Conservation (phyloP, 2,113 vertebrate species). For the Pedetes capensis region DNA sequence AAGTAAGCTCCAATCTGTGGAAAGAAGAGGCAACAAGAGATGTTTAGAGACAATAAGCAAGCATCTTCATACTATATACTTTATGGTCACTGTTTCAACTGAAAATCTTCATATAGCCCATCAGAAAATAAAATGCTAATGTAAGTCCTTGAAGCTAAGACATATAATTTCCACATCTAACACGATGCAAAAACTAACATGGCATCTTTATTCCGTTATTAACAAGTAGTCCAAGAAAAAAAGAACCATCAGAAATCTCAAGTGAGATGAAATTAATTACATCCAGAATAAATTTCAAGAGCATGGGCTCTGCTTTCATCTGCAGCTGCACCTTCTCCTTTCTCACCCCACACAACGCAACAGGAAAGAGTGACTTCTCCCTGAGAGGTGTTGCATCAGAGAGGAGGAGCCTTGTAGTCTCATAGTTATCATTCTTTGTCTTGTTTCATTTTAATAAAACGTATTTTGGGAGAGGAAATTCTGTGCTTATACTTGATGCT, state of each 20-base stretch:
- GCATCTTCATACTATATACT: background rate
- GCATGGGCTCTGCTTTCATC: background rate
- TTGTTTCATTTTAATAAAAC: background rate
- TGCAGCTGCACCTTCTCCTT: background rate
- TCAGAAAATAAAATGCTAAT: background rate
- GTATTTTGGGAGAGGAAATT: conserved; percentile 30
- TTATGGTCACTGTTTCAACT: background rate
- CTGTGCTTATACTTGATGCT: background rate
- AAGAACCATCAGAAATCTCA: background rate
- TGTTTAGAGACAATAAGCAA: background rate
- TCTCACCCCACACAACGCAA: background rate
- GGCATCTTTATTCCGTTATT: background rate
- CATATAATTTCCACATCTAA: background rate
- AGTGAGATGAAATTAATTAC: conserved; percentile 15
- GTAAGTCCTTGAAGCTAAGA: background rate
- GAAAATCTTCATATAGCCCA: background rate
- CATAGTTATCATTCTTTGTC: background rate
- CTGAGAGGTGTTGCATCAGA: background rate
- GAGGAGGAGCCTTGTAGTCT: background rate
- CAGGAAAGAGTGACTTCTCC: background rate
- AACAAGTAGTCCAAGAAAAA: background rate
- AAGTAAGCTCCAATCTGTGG: conserved; percentile 87
- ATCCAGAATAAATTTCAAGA: background rate
- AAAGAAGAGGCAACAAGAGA: background rate
- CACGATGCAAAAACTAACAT: background rate